These are phyloP conservation scores for Aphelenchoides fujianensis DNA, from an alignment of 1,140 invertebrate genomes.

Conservation along the genomic window DNA sequence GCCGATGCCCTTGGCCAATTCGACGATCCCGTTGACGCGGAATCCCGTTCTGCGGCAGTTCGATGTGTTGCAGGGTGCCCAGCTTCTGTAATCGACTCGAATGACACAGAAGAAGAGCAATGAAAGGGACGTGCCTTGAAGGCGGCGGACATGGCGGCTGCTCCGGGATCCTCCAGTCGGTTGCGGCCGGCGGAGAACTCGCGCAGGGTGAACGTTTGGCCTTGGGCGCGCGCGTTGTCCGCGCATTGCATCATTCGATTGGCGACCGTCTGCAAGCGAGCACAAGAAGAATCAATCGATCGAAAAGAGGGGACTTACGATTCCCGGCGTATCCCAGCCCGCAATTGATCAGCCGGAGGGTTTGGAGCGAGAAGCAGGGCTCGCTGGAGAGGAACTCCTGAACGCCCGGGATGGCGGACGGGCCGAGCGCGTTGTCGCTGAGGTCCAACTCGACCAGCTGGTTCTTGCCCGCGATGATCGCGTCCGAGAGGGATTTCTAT, in stretches of 20 bases:
- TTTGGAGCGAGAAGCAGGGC: slow-evolving; percentile 76
- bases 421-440: slow-evolving; percentile 96
- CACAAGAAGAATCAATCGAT: slow-evolving; percentile 3
- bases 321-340: slow-evolving; percentile 85
- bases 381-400: slow-evolving; percentile 78
- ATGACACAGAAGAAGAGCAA: slow-evolving; percentile 22
- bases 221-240: slow-evolving; percentile 68
- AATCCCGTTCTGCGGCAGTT: slow-evolving; percentile 95
- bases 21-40: slow-evolving; percentile 77
- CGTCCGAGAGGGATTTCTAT: slow-evolving; percentile 75
- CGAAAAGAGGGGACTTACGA: slow-evolving; percentile 64
- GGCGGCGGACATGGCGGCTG: slow-evolving; percentile 76
- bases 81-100: slow-evolving; percentile 63
- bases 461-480: slow-evolving; percentile 76
- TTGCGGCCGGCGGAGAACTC: slow-evolving; percentile 90
- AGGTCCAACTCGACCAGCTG: slow-evolving; percentile 81
- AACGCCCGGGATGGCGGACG: slow-evolving; percentile 85
- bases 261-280: slow-evolving; percentile 71
- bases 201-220: slow-evolving; percentile 71
- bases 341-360: slow-evolving; percentile 86
- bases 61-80: slow-evolving; percentile 79
- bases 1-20: slow-evolving; percentile 75
- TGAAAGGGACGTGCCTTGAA: slow-evolving; percentile 71
- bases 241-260: slow-evolving; percentile 75
- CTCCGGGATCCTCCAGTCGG: slow-evolving; percentile 86